Evolutionary conservation across 2,888 invertebrate genomes (phyloP), one percentile per base, ranked within the genome.

Genomic region (Stenotaenia linearis): DNA sequence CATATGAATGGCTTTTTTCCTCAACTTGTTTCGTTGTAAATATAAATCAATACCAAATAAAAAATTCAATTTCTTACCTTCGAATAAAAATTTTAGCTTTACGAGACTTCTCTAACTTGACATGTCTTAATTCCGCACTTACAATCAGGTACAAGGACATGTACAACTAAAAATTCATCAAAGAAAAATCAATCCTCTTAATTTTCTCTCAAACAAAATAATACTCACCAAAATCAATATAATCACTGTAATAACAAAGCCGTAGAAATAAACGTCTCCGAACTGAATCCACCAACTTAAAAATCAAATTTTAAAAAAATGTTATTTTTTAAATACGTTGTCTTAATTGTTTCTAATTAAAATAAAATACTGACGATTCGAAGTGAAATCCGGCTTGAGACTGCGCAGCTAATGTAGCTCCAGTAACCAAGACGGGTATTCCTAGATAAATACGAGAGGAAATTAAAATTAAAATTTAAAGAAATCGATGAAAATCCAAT

Each of bases 361-460:
- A 75, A 30, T 18, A 30, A 75, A 30, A 35, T 75, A 75, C 74
- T 74, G n/a, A 74, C 37, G 32, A 10, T 30, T 30, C 7, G 45
- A 77, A 77, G 10, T 77, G n/a, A 45, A 77, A 77, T 28, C 77
- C 77, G 9, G 21, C n/a, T 45, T 77, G 79, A 30, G 79, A 40
- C 28, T 80, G 79, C 15, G 76, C 80, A 28, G 80, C 76, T 28
- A 80, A 23, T 7, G 80, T 80, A 15, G 80, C 80, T 10, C 78
- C 80, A 35, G 80, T 80, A 18, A 80, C 80, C 21, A 80, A 40
- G 10, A 56, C 30, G 7, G 80, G 80, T 56, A 80, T 80, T 18
- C 80, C 80, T 80, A 23, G 76, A 18, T 9, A 56, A 5, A 15
- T 3, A 28, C 21, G n/a, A 45, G n/a, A 40, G 9, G 10, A 77